These are phyloP conservation scores for Mycogona germanica DNA, from an alignment of 2,888 invertebrate genomes.

Conservation along the genomic window DNA sequence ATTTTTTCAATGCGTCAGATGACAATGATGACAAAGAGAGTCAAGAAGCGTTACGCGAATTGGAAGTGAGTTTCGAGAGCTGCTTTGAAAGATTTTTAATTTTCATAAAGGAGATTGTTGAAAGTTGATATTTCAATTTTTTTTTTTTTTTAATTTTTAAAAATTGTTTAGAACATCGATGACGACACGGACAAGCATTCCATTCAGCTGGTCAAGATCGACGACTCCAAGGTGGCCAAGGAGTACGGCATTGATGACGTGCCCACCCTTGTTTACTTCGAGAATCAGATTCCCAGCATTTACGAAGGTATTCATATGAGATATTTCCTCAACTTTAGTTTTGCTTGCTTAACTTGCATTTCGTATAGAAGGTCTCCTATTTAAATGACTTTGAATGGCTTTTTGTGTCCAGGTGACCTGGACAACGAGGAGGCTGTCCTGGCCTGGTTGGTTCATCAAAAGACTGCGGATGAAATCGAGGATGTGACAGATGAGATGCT, in stretches of 20 bases:
- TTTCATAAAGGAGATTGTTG: too few species aligned
- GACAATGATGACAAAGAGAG: constrained; percentile 82
- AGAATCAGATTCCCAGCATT: constrained; percentile 82
- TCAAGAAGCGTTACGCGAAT: constrained; percentile 67
- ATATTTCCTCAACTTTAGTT: too few species aligned
- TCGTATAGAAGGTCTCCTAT: too few species aligned
- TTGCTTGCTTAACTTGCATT: too few species aligned
- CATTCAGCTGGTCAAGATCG: constrained; percentile 87
- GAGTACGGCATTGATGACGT: constrained; percentile 74
- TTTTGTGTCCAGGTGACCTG: constrained; percentile 90
- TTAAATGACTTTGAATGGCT: too few species aligned
- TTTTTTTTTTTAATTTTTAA: too few species aligned
- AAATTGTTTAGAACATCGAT: constrained; percentile 85
- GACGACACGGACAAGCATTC: constrained; percentile 86
- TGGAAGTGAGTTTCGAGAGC: too few species aligned
- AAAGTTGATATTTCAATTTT: too few species aligned
- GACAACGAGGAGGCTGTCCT: constrained; percentile 89
- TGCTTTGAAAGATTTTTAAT: too few species aligned
- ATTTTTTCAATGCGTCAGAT: constrained; percentile 43
- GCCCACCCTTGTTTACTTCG: constrained; percentile 83
- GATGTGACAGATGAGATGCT: constrained; percentile 33
- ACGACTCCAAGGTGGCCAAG: constrained; percentile 66
- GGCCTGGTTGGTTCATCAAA: constrained; percentile 86
- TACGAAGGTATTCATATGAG: constrained; percentile 67
- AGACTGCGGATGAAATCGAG: constrained; percentile 33